These are phyloP conservation scores for Pterocles orientalis DNA, from an alignment of 2,113 vertebrate species.

Conservation along the genomic window DNA sequence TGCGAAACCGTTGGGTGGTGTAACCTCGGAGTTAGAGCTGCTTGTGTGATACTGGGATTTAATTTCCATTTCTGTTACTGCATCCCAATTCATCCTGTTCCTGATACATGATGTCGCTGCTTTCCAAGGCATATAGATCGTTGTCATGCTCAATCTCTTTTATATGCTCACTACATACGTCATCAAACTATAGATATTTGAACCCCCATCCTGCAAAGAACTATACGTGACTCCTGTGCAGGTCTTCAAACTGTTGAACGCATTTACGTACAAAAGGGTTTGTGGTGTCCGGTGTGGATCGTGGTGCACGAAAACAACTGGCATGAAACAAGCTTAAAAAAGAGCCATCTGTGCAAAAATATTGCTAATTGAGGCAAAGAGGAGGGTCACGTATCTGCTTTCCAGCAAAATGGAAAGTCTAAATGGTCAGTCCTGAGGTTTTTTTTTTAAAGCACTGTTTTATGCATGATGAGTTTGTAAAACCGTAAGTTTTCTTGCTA, in stretches of 20 bases:
- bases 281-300: neutral
- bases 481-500: neutral
- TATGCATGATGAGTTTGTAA: neutral
- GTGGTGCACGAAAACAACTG: fast-evolving
- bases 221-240: fast-evolving
- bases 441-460: neutral
- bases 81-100: neutral
- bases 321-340: neutral
- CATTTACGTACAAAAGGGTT: neutral
- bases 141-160: fast-evolving
- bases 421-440: neutral
- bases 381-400: neutral
- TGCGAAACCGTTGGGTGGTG: neutral
- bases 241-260: neutral
- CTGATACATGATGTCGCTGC: fast-evolving
- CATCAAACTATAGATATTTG: fast-evolving
- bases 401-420: neutral
- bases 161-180: neutral
- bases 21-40: neutral
- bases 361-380: neutral
- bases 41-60: neutral
- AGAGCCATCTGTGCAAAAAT: neutral
- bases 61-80: neutral
- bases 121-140: fast-evolving
- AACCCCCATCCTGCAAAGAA: fast-evolving